Conservation (phyloP, 2,113 vertebrate species). For the Perca flavescens region DNA sequence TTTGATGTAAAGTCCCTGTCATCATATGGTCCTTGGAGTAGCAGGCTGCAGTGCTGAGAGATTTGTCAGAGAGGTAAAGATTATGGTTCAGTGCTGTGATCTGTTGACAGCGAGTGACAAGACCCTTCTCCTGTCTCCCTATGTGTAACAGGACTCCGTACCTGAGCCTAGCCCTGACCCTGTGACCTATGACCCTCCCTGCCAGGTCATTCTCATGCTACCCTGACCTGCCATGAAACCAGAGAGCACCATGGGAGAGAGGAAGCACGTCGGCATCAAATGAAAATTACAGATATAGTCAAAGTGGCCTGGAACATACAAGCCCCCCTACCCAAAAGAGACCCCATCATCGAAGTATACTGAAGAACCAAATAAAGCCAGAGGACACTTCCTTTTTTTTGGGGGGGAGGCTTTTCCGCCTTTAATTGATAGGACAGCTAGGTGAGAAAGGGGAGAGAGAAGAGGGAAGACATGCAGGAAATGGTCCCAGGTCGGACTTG, state of each 20-base stretch:
- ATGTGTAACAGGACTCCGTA: constrained; percentile 82
- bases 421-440: too few species aligned
- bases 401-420: too few species aligned
- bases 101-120: constrained; percentile 86
- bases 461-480: too few species aligned
- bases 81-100: constrained; percentile 77
- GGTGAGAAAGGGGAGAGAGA: too few species aligned
- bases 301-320: neutral
- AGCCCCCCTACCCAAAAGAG: neutral
- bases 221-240: constrained; percentile 86
- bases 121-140: constrained; percentile 78
- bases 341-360: neutral
- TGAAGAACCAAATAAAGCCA: neutral
- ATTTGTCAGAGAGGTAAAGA: constrained; percentile 70
- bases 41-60: constrained; percentile 60
- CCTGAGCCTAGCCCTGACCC: constrained; percentile 82
- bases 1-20: constrained; percentile 23
- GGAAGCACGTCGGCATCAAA: constrained; percentile 63
- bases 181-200: constrained; percentile 82
- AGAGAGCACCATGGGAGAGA: constrained; percentile 74
- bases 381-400: neutral
- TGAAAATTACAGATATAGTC: constrained; percentile 9
- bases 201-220: constrained; percentile 85
- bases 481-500: too few species aligned
- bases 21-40: constrained; percentile 27